These are phyloP conservation scores for Syngnathoides biaculeatus DNA, from an alignment of 2,113 vertebrate species.

Conservation along the genomic window DNA sequence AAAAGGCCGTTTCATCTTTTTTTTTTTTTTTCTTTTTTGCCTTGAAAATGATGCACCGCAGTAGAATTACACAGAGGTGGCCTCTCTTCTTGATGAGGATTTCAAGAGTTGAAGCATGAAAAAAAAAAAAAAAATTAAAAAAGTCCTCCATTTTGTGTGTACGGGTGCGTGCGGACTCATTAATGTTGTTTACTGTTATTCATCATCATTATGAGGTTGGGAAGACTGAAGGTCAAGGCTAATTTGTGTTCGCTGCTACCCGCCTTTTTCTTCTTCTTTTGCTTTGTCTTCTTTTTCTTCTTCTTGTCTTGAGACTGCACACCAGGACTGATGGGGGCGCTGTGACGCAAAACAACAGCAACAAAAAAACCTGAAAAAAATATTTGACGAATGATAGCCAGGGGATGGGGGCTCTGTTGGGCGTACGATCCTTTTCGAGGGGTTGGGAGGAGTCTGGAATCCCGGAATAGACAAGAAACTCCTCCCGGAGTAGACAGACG, in stretches of 20 bases:
- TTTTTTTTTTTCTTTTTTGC: neutral
- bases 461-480: too few relatives aligned
- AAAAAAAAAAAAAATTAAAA: neutral
- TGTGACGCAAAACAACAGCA: too few relatives aligned
- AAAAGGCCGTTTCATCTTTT: neutral
- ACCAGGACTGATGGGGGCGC: neutral
- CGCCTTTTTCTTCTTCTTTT: slow-evolving; percentile 1
- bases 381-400: too few relatives aligned
- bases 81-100: neutral
- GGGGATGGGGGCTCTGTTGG: too few relatives aligned
- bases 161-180: slow-evolving; percentile 18
- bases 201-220: slow-evolving; percentile 47
- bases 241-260: slow-evolving; percentile 23
- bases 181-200: slow-evolving; percentile 50
- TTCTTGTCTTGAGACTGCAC: neutral
- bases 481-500: too few relatives aligned
- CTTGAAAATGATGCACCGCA: neutral
- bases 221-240: slow-evolving; percentile 45
- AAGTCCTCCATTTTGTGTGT: neutral
- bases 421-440: too few relatives aligned
- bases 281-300: neutral
- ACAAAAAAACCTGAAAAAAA: too few relatives aligned
- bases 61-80: neutral
- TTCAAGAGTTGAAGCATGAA: neutral
- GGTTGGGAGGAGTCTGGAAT: too few relatives aligned